Conservation (phyloP, 2,888 invertebrate species). For the Hypsopygia costalis region DNA sequence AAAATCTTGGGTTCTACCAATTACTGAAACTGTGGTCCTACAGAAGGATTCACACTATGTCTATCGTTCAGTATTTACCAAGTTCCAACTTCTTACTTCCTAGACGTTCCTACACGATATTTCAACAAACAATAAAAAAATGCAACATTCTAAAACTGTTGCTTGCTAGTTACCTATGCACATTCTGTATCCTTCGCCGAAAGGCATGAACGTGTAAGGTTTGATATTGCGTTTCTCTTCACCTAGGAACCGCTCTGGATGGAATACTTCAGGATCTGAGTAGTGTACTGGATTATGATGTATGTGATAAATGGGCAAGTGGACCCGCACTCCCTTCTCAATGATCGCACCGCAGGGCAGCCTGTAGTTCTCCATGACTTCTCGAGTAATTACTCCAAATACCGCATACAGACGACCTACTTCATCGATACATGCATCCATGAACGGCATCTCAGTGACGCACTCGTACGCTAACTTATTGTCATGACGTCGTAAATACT, state of each 20-base stretch:
- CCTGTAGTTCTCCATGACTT: conserved; percentile 40
- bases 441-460: conserved; percentile 38
- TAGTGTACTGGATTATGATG: conserved; percentile 36
- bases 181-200: conserved; percentile 42
- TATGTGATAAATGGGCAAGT: conserved; percentile 38
- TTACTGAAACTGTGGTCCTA: no score
- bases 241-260: conserved; percentile 39
- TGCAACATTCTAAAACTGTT: no score
- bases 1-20: no score
- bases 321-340: conserved; percentile 35
- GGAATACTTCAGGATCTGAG: conserved; percentile 35
- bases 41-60: no score
- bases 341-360: conserved; percentile 35
- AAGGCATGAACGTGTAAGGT: conserved; percentile 39
- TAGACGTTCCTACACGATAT: no score
- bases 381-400: conserved; percentile 37
- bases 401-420: conserved; percentile 44
- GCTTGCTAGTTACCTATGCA: conserved; percentile 47
- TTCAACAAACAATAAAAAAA: no score
- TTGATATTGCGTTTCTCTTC: conserved; percentile 29
- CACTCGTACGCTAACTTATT: conserved; percentile 36
- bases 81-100: no score
- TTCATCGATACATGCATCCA: conserved; percentile 46
- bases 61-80: no score
- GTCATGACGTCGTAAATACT: conserved; percentile 29